Evolutionary conservation across 2,797 vertebrate species (phyloP), one percentile per base, ranked within the genome.

Genomic region (Melopsittacus undulatus): DNA sequence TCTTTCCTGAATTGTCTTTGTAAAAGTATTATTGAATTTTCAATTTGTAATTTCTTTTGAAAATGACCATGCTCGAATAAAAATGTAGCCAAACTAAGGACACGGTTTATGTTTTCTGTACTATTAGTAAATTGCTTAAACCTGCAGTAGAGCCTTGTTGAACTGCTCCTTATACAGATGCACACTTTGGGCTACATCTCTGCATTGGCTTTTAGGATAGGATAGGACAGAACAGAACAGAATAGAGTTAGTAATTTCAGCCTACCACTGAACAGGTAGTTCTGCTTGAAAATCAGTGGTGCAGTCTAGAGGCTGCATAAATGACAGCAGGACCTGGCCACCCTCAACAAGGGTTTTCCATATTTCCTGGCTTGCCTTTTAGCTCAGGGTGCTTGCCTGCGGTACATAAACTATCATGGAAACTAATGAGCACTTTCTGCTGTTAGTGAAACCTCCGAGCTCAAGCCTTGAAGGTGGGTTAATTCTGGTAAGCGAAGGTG

Each of bases 11-110:
- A 99, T 99, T 99, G 99, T 99, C 99, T 99, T 99, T 99, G 99
- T 99, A 99, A 99, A 99, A 99, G 99, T 99, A 99, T 99, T 99
- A 99, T 99, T 99, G 99, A 99, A 99, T 99, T 99, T 99, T 99
- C 99, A 99, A 99, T 99, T 99, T 99, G 99, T 99, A 99, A 99
- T 99, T 99, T 99, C 99, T 99, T 99, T 99, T 99, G 99, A 99
- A 99, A 99, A 99, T 99, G 99, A 99, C 99, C 99, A 99, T 99
- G 99, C 99, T 99, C 99, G 99, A 99, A 99, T 99, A 99, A 99
- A 99, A 99, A 98, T 98, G 99, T 99, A 99, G 99, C 99, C 99
- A 99, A 99, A 99, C 99, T 98, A 98, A 99, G 98, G 98, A 98
- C 21, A 48, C 95, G 79, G 95, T 97, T 97, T 29, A 73, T 97